Base-by-base conservation (phyloP, 2,888 invertebrate species). In the Germaria angustata region DNA sequence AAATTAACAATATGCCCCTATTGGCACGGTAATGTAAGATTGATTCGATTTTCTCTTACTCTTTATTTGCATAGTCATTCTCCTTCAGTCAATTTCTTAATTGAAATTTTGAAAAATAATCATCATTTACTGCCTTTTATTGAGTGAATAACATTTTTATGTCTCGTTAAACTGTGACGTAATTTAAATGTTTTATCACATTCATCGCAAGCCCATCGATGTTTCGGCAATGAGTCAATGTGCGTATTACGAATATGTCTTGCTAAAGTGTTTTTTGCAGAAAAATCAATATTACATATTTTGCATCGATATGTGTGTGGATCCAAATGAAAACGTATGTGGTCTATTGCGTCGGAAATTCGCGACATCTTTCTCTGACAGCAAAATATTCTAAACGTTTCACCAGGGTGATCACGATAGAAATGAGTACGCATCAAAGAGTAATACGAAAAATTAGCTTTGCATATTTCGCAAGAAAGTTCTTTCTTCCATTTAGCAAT, bases 221-320 rank as follows among this genome's bases (percentile, higher is more conserved):
- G 63, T 28, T 71, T 63, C 13, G 69, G 66, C 28, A 66, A 5
- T 13, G 1, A 28, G 39, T 63, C 61, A 7, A 0, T 7, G 13
- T 78, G 77, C 0, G 34, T 20, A 46, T 46, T 51, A 6, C 63
- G 69, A 63, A 71, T 78, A 71, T 78, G 78, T 39, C 46, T 63
- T 28, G 24, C 36, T 41, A 78, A 57, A 32, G 46, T 49, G 9
- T 44, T 69, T 53, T 63, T 78, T 17, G 6, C 46, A 1, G 61
- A 65, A 6, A 71, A 78, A 39, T 36, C 63, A 44, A 22, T 1
- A 22, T 78, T 63, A 28, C 87, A 87, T 71, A 72, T 32, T 15
- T 73, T 13, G 51, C 87, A 87, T 9, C 86, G 85, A 65, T 84
- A 87, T 41, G 77, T 69, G 22, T 85, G 80, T 0, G 87, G 86